Base-by-base conservation (phyloP, 2,888 invertebrate genomes). In the Andrena marginata region DNA sequence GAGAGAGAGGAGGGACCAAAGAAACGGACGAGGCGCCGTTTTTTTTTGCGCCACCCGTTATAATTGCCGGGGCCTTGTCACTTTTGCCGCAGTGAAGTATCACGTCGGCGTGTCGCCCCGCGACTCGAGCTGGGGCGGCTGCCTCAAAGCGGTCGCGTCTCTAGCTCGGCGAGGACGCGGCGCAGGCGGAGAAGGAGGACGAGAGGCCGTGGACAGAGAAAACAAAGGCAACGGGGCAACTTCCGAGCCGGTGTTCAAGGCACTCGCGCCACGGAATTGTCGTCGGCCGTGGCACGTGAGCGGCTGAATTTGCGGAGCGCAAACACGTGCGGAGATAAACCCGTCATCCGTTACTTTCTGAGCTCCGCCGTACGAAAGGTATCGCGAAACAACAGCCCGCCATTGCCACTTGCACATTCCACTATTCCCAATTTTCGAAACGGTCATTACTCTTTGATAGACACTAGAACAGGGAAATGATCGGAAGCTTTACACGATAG, bases 21-120 rank as follows among this genome's bases (percentile, higher is more conserved):
- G 60, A 31, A 65, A 54, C 48, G 63, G 51, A 62, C 59, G 69
- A 48, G 85, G 82, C 82, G 88, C 85, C 87, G 83, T 68, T 84
- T 59, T 89, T 87, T 90, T 89, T 87, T 87, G 81, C 76, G 80
- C 77, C 88, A 89, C 87, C 89, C 89, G 91, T 90, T 91, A 91
- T 90, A 91, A 91, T 91, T 91, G 88, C 88, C 72, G 78, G 80
- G 83, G 88, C 84, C 85, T 90, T 85, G 87, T 91, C 87, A 89
- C 85, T 87, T 88, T 88, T 84, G 86, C 82, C 76, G 70, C 89
- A 86, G 84, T 83, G 85, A 86, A 74, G 85, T 82, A 83, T 49
- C 84, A 70, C 67, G 76, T 63, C 26, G 20, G 42, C 62, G 23
- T 48, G 82, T 85, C 80, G 86, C 88, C 85, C 81, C 42, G 79